These are phyloP conservation scores for Mallotus villosus DNA, from an alignment of 2,797 vertebrate genomes.

Conservation along the genomic window DNA sequence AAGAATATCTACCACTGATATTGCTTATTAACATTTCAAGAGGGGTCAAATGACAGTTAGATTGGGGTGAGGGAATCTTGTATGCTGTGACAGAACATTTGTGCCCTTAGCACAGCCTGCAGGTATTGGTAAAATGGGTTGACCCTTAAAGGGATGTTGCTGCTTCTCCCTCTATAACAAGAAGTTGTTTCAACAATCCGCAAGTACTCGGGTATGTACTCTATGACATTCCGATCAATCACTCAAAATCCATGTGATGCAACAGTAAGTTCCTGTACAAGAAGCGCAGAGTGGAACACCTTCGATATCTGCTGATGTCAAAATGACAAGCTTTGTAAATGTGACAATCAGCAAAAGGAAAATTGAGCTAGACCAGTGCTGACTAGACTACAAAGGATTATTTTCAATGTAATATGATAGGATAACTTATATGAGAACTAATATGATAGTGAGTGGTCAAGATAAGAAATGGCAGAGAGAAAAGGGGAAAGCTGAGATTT, in stretches of 20 bases:
- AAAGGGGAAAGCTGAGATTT: not conserved
- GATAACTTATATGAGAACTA: conserved; percentile 18
- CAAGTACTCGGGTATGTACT: not conserved
- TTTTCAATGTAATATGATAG: conserved; percentile 38
- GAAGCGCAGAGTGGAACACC: not conserved
- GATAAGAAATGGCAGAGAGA: not conserved
- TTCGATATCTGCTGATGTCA: conserved; percentile 33
- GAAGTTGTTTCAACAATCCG: conserved; percentile 5
- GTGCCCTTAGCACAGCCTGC: conserved; percentile 36
- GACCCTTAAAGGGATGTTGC: conserved; percentile 1
- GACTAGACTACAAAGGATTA: conserved; percentile 20
- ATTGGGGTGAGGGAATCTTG: conserved; percentile 19
- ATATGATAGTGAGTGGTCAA: not conserved
- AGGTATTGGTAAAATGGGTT: conserved; percentile 44
- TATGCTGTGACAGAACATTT: conserved; percentile 5
- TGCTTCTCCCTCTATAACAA: conserved; percentile 11
- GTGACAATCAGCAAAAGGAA: not conserved
- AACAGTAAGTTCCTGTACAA: not conserved
- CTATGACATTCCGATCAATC: not conserved
- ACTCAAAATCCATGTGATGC: not conserved
- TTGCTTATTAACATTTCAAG: conserved; percentile 33
- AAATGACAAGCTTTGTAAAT: conserved; percentile 38
- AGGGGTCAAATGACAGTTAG: conserved; percentile 27
- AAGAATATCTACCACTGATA: conserved; percentile 11
- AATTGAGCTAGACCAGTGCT: not conserved